Evolutionary conservation across 2,888 invertebrate species (phyloP).

Genomic region (Caenorhabditis sp.): DNA sequence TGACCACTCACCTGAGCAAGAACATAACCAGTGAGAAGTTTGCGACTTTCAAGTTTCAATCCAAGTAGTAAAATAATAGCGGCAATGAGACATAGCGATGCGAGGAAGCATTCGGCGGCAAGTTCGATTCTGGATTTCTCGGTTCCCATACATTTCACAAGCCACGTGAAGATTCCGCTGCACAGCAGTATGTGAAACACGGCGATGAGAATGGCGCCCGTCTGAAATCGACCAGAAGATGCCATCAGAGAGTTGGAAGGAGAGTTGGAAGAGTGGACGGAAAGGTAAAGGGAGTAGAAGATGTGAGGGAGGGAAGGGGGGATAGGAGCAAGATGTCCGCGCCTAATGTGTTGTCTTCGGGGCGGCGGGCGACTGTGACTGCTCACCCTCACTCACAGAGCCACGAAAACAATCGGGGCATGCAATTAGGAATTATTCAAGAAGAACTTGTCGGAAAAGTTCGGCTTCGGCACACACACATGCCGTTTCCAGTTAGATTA

Average conservation of each 20-base stretch:
- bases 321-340: conserved; percentile 1
- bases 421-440: conserved; percentile 55
- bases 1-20: conserved; percentile 64
- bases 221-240: conserved; percentile 58
- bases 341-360: conserved; percentile 12
- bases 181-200: conserved; percentile 67
- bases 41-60: conserved; percentile 61
- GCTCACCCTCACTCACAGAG: conserved; percentile 1
- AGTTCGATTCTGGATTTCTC: conserved; percentile 62
- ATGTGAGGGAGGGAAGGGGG: not conserved
- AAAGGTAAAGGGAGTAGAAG: not conserved
- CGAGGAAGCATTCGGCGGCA: conserved; percentile 60
- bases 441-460: conserved; percentile 43
- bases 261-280: too few relatives aligned
- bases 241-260: conserved; percentile 20
- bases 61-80: conserved; percentile 66
- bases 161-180: conserved; percentile 59
- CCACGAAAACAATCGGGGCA: conserved; percentile 50
- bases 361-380: too few relatives aligned
- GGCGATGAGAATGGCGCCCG: conserved; percentile 69
- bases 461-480: too few relatives aligned
- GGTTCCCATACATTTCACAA: conserved; percentile 61
- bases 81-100: conserved; percentile 63
- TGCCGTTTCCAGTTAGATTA: conserved; percentile 3
- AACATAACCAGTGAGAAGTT: conserved; percentile 65